Evolutionary conservation across 2,797 vertebrate genomes (phyloP).

Genomic region (Melanotaenia trifasciata): DNA sequence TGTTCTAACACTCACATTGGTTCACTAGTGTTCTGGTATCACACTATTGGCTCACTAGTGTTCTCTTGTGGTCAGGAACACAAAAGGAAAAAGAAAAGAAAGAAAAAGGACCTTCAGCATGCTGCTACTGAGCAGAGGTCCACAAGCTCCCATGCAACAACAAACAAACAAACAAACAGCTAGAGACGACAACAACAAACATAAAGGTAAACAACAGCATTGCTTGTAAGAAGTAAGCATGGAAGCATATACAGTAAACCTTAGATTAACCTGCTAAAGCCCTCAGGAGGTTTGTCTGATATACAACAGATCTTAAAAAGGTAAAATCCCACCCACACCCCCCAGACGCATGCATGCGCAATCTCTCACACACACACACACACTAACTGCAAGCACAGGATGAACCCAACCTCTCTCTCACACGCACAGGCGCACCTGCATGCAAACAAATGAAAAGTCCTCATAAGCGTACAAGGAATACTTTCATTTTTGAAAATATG

Average conservation of each 20-base stretch:
- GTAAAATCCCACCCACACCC: constrained; percentile 52
- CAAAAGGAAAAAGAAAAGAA: constrained; percentile 35
- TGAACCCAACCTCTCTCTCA: constrained; percentile 20
- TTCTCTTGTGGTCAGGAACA: constrained; percentile 70
- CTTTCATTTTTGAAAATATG: constrained; percentile 74
- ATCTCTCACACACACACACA: constrained; percentile 17
- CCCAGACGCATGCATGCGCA: constrained; percentile 44
- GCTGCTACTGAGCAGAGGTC: constrained; percentile 83
- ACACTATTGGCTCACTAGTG: constrained; percentile 78
- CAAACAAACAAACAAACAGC: constrained; percentile 69
- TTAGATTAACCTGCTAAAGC: constrained; percentile 75
- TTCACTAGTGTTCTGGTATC: constrained; percentile 80
- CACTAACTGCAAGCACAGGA: constrained; percentile 41
- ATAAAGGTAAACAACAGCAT: constrained; percentile 70
- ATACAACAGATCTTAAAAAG: constrained; percentile 77
- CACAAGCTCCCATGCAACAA: constrained; percentile 84
- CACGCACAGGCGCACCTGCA: constrained; percentile 68
- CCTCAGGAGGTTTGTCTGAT: constrained; percentile 70
- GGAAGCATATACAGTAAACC: constrained; percentile 81
- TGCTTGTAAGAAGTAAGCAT: constrained; percentile 77
- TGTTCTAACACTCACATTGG: constrained; percentile 65
- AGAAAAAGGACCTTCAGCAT: constrained; percentile 76
- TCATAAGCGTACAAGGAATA: constrained; percentile 71
- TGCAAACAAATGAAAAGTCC: constrained; percentile 70
- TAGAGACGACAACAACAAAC: constrained; percentile 70